These are phyloP conservation scores for Pygathrix nemaeus DNA, from an alignment of 2,113 vertebrate genomes.

Conservation along the genomic window DNA sequence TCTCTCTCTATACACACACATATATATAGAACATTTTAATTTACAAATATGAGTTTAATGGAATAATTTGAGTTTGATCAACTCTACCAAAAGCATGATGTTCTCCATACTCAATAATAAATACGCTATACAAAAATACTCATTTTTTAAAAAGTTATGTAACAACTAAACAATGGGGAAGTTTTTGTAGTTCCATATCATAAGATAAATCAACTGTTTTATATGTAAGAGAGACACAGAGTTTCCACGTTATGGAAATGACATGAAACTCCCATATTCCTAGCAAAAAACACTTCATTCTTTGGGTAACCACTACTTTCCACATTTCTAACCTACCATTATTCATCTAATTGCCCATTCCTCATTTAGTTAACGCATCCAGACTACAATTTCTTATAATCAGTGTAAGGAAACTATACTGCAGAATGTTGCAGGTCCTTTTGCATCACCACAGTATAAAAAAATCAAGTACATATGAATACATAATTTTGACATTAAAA, in stretches of 20 bases:
- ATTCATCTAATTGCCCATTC: background rate
- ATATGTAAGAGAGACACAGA: background rate
- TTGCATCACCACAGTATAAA: background rate
- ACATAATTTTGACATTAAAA: constrained; percentile 28
- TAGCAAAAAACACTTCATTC: background rate
- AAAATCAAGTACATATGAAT: background rate
- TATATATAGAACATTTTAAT: background rate
- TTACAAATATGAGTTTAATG: constrained; percentile 22
- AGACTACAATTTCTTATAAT: background rate
- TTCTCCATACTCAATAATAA: background rate
- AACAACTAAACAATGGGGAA: background rate
- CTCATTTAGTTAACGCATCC: background rate
- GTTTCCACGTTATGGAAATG: background rate
- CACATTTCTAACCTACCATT: background rate
- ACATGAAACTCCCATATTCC: background rate
- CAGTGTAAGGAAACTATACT: background rate
- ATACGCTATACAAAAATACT: background rate
- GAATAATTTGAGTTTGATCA: background rate
- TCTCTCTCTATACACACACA: too few species aligned
- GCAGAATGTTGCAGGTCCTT: background rate
- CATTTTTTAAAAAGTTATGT: background rate
- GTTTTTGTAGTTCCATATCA: background rate
- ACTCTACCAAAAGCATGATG: background rate
- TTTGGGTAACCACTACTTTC: background rate
- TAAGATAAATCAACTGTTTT: background rate